Percentiles rank a stretch among this genome's conserved stretches.
phyloP scores from a whole-genome alignment of 2,113 vertebrate species.

The Amblyopsis rosae region DNA sequence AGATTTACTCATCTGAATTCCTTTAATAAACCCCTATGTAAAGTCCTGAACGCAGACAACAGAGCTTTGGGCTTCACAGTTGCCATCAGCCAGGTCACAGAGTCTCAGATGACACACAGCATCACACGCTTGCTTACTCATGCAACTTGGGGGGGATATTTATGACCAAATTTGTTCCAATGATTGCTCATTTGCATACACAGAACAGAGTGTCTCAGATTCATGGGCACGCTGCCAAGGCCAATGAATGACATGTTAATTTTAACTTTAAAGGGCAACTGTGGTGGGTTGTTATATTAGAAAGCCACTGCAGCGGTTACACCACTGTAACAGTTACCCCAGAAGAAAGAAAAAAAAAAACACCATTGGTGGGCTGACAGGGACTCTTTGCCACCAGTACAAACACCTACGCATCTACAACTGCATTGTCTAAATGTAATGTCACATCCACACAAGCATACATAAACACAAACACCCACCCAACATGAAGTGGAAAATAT shows the following conservation, averaged over 20 bases:
- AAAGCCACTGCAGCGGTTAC: slow-evolving; percentile 32
- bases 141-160: slow-evolving; percentile 26
- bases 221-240: slow-evolving; percentile 1
- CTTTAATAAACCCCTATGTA: too few relatives aligned
- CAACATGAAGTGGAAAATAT: slow-evolving; percentile 67
- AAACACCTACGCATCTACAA: slow-evolving; percentile 45
- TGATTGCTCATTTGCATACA: slow-evolving; percentile 37
- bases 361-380: slow-evolving; percentile 42
- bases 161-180: slow-evolving; percentile 29
- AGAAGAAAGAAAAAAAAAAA: slow-evolving; percentile 27
- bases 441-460: slow-evolving; percentile 51
- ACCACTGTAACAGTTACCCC: slow-evolving; percentile 22
- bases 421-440: slow-evolving; percentile 51
- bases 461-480: slow-evolving; percentile 39
- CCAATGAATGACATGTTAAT: slow-evolving; percentile 13
- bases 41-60: slow-evolving; percentile 10
- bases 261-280: slow-evolving; percentile 45
- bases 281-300: slow-evolving; percentile 4
- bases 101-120: slow-evolving; percentile 13
- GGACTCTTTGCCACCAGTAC: slow-evolving; percentile 61
- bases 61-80: slow-evolving; percentile 37
- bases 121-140: slow-evolving; percentile 45
- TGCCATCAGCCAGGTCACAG: slow-evolving; percentile 19
- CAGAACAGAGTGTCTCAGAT: neutral
- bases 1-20: too few relatives aligned